Conservation (phyloP, 2,113 vertebrate species). For the Carettochelys insculpta region DNA sequence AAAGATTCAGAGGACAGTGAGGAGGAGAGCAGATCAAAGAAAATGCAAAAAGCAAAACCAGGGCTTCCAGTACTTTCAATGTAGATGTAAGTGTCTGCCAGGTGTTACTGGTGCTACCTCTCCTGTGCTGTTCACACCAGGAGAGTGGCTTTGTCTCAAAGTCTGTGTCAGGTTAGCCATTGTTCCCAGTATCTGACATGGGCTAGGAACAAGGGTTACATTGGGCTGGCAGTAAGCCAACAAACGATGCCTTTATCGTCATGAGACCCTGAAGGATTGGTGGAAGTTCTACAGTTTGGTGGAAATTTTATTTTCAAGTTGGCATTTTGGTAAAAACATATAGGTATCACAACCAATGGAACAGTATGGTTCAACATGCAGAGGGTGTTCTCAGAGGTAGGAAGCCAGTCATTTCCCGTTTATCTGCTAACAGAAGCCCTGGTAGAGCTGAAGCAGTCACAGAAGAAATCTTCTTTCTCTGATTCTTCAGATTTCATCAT, state of each 20-base stretch:
- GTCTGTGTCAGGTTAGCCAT: slow-evolving; percentile 49
- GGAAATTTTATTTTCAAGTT: slow-evolving; percentile 55
- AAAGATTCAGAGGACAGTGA: slow-evolving; percentile 78
- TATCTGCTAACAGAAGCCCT: slow-evolving; percentile 62
- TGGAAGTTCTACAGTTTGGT: slow-evolving; percentile 55
- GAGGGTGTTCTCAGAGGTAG: slow-evolving; percentile 36
- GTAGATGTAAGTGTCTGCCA: not conserved
- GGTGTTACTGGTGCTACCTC: not conserved
- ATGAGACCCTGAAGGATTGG: slow-evolving; percentile 48
- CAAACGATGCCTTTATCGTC: slow-evolving; percentile 13
- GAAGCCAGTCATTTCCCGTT: slow-evolving; percentile 37
- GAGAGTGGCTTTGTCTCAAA: slow-evolving; percentile 37
- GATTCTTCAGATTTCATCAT: not conserved
- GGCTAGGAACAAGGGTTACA: not conserved
- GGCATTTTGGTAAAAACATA: slow-evolving; percentile 29
- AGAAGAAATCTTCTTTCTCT: not conserved
- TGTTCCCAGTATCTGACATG: slow-evolving; percentile 15
- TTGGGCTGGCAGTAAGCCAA: not conserved
- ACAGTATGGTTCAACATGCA: not conserved
- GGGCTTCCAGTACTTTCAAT: slow-evolving; percentile 64
- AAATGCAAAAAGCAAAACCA: slow-evolving; percentile 69
- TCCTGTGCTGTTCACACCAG: rapidly evolving
- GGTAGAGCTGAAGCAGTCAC: slow-evolving; percentile 19
- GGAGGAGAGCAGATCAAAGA: slow-evolving; percentile 62
- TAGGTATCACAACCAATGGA: not conserved